Conservation (phyloP, 2,888 invertebrate species). For the Hedya salicella region DNA sequence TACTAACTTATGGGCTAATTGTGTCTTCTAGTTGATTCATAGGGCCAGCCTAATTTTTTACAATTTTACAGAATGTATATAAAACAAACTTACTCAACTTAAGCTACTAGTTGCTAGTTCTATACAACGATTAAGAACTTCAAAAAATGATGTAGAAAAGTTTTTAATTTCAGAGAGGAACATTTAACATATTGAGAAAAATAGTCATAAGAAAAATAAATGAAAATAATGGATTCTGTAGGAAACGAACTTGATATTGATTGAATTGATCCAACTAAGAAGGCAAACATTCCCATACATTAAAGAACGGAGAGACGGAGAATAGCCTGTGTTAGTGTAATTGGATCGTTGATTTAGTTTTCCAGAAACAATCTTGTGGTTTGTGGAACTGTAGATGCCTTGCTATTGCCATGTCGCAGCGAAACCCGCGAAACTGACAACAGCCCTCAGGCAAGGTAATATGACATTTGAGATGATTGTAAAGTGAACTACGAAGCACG, state of each 20-base stretch:
- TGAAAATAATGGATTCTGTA: background rate
- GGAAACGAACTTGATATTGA: background rate
- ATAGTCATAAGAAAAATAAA: no score
- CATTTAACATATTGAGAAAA: no score
- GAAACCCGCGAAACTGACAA: background rate
- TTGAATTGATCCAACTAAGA: background rate
- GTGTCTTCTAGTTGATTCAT: no score
- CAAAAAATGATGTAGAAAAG: no score
- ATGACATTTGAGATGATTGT: slow-evolving; percentile 7
- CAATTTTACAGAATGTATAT: no score
- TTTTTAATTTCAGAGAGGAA: no score
- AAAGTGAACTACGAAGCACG: no score
- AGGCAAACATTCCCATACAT: background rate
- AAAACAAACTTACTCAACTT: no score
- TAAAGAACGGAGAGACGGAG: background rate
- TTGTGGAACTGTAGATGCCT: background rate
- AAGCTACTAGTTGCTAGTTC: no score
- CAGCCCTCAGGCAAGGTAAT: background rate
- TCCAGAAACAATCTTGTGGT: background rate
- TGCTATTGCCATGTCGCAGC: background rate
- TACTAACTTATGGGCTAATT: no score
- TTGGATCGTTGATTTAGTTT: background rate
- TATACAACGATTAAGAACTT: no score
- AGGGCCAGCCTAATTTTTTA: no score
- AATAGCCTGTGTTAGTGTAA: background rate